Conservation (phyloP, 2,888 invertebrate genomes). For the Steinernema carpocapsae region DNA sequence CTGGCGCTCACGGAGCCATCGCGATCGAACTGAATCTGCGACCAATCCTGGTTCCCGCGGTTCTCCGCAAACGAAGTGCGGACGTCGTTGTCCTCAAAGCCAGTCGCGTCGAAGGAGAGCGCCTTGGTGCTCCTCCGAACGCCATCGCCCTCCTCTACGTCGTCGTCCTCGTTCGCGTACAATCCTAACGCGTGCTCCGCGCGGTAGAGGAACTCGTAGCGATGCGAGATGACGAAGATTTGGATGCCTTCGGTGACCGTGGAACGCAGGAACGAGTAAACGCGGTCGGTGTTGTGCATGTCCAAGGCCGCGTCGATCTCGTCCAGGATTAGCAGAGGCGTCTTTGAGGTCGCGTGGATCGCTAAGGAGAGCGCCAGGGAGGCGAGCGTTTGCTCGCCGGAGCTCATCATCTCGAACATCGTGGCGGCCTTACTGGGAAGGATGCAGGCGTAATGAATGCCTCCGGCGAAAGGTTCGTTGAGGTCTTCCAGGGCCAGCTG, state of each 20-base stretch:
- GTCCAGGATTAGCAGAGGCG: background rate
- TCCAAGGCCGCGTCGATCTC: background rate
- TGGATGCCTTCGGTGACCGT: background rate
- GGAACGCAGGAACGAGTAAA: background rate
- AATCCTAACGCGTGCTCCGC: background rate
- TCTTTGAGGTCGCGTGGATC: background rate
- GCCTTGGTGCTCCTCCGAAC: background rate
- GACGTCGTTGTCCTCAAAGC: background rate
- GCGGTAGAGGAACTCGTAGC: constrained; percentile 1
- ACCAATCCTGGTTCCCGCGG: background rate
- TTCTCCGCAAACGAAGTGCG: constrained; percentile 7
- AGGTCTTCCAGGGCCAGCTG: constrained; percentile 10
- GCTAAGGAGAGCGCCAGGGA: background rate
- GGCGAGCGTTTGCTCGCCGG: constrained; percentile 5
- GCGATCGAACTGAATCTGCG: background rate
- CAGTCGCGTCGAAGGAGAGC: constrained; percentile 2
- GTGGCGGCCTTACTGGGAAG: constrained; percentile 3
- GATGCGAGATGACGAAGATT: background rate
- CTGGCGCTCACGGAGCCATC: too few relatives aligned
- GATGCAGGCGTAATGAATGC: background rate
- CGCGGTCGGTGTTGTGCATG: constrained; percentile 15
- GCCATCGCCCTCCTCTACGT: background rate
- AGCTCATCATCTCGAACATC: constrained; percentile 22
- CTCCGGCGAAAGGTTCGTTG: background rate
- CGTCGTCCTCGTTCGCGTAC: background rate